These are phyloP conservation scores for Melitaea athalia DNA, from an alignment of 2,888 invertebrate species.

Conservation along the genomic window DNA sequence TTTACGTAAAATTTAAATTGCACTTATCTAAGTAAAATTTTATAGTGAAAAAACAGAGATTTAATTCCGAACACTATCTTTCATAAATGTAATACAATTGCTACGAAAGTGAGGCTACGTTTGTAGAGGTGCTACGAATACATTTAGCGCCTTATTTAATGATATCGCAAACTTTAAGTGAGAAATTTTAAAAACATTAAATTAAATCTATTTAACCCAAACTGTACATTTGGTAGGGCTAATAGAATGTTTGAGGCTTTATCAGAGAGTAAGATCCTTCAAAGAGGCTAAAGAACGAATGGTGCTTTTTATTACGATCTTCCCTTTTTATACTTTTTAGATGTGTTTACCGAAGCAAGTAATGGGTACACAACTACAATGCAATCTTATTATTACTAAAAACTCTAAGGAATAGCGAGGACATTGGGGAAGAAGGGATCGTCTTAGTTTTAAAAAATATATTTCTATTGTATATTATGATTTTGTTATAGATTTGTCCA, in stretches of 20 bases:
- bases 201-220: too few relatives aligned
- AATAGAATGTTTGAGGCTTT: neutral
- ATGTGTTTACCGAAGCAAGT: conserved; percentile 52
- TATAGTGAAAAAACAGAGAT: too few relatives aligned
- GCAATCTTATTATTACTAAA: conserved; percentile 62
- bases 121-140: conserved; percentile 1
- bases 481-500: neutral
- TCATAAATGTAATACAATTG: neutral
- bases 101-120: neutral
- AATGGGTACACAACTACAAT: conserved; percentile 50
- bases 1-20: too few relatives aligned
- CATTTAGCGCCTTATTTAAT: neutral
- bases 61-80: too few relatives aligned
- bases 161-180: neutral
- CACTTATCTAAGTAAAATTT: too few relatives aligned
- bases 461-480: neutral
- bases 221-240: too few relatives aligned
- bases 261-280: conserved; percentile 11
- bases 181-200: too few relatives aligned
- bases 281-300: conserved; percentile 30
- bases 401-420: conserved; percentile 59
- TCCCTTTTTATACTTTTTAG: conserved; percentile 39
- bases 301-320: conserved; percentile 20
- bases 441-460: neutral
- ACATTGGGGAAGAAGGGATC: conserved; percentile 44